Conservation (phyloP, 2,113 vertebrate species). For the Sinocyclocheilus anophthalmus region DNA sequence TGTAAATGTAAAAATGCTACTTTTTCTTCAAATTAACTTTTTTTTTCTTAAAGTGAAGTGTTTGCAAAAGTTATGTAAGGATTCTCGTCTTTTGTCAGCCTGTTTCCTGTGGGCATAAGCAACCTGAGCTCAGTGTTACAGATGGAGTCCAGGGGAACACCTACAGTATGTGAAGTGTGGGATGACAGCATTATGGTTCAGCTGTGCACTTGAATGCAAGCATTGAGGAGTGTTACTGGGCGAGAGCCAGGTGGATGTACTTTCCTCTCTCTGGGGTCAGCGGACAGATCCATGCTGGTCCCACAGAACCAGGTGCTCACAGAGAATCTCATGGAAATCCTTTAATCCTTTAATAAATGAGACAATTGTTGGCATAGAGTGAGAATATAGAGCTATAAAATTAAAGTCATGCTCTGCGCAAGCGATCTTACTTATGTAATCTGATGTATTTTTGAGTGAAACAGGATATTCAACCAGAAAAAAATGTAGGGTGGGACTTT, state of each 20-base stretch:
- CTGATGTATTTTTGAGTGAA: slow-evolving; percentile 27
- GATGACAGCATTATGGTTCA: slow-evolving; percentile 21
- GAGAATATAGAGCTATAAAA: slow-evolving; percentile 14
- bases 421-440: not conserved
- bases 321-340: not conserved
- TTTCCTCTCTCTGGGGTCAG: not conserved
- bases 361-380: slow-evolving; percentile 22
- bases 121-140: slow-evolving; percentile 19
- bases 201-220: slow-evolving; percentile 25
- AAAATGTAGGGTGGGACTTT: not conserved
- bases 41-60: not conserved
- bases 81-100: not conserved
- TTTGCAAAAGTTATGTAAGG: not conserved
- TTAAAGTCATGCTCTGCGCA: not conserved
- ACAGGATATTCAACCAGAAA: not conserved
- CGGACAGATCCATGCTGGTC: not conserved
- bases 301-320: slow-evolving; percentile 13
- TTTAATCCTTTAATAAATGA: slow-evolving; percentile 28
- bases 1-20: too few relatives aligned
- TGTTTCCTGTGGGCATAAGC: not conserved
- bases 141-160: slow-evolving; percentile 25
- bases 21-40: too few relatives aligned
- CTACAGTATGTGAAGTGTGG: slow-evolving; percentile 10
- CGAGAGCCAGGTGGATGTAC: slow-evolving; percentile 28
- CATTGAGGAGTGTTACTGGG: slow-evolving; percentile 33